A percentile compares a stretch with the other conserved stretches of the same genome.
phyloP scores from a whole-genome alignment of 1,140 invertebrate genomes.

The Drosophila tristis region DNA sequence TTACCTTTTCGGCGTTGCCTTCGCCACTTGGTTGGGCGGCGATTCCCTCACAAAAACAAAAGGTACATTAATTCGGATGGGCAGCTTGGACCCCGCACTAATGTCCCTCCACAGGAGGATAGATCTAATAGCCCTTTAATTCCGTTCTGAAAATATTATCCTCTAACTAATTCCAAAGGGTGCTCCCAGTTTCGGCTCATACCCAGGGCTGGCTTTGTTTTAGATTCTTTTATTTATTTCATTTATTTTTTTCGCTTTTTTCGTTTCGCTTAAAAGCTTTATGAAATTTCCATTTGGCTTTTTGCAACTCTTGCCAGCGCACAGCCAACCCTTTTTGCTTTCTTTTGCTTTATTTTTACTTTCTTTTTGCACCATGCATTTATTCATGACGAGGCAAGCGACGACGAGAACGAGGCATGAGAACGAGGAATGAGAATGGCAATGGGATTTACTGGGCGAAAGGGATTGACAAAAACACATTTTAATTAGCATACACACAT shows the following conservation, averaged over 20 bases:
- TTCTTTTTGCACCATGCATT: slow-evolving; percentile 33
- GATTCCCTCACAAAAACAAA: background rate
- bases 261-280: slow-evolving; percentile 41
- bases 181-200: slow-evolving; percentile 4
- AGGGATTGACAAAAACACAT: slow-evolving; percentile 45
- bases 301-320: slow-evolving; percentile 31
- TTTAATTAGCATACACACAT: slow-evolving; percentile 54
- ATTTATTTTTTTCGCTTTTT: background rate
- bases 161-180: too few relatives aligned
- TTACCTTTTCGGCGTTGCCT: slow-evolving; percentile 23
- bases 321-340: slow-evolving; percentile 12
- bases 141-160: too few relatives aligned
- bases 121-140: too few relatives aligned
- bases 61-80: too few relatives aligned
- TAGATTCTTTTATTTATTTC: slow-evolving; percentile 43
- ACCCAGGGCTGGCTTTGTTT: slow-evolving; percentile 2
- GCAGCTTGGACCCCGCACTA: too few relatives aligned
- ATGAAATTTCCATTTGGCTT: slow-evolving; percentile 56
- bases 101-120: too few relatives aligned
- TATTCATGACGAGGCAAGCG: slow-evolving; percentile 39
- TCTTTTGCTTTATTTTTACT: too few relatives aligned
- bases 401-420: background rate
- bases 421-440: background rate
- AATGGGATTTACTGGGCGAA: slow-evolving; percentile 1
- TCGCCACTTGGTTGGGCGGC: background rate